Evolutionary conservation across 2,797 vertebrate genomes (phyloP).

Genomic region (Chelon labrosus): DNA sequence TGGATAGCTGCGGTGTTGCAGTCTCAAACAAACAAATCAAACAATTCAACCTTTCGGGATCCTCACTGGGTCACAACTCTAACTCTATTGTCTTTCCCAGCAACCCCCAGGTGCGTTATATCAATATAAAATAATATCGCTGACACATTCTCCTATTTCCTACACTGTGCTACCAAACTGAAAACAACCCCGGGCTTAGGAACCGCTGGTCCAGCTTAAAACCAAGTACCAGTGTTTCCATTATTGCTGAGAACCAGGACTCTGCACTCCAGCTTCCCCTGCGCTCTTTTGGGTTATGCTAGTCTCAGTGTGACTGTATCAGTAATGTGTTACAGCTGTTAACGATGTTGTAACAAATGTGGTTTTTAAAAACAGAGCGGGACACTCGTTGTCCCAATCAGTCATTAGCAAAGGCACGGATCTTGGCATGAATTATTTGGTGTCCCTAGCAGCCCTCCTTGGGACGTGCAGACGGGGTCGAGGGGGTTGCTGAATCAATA

Average conservation of each 20-base stretch:
- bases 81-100: too few species aligned
- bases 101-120: too few species aligned
- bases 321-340: slow-evolving; percentile 34
- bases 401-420: slow-evolving; percentile 67
- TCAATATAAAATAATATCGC: too few species aligned
- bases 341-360: slow-evolving; percentile 35
- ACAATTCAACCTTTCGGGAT: too few species aligned
- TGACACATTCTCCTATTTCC: too few species aligned
- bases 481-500: slow-evolving; percentile 75
- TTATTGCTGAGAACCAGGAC: background rate
- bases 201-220: background rate
- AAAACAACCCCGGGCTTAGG: background rate
- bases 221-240: slow-evolving; percentile 2
- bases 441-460: slow-evolving; percentile 59
- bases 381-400: slow-evolving; percentile 57
- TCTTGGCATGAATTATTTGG: slow-evolving; percentile 79
- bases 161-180: background rate
- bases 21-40: too few species aligned
- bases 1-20: too few species aligned
- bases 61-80: too few species aligned
- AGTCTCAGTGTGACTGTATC: slow-evolving; percentile 10
- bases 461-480: slow-evolving; percentile 40
- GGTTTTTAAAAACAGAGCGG: slow-evolving; percentile 46
- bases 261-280: background rate
- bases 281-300: slow-evolving; percentile 24